Conservation (phyloP, 2,888 invertebrate genomes). For the Andrena bicolor region DNA sequence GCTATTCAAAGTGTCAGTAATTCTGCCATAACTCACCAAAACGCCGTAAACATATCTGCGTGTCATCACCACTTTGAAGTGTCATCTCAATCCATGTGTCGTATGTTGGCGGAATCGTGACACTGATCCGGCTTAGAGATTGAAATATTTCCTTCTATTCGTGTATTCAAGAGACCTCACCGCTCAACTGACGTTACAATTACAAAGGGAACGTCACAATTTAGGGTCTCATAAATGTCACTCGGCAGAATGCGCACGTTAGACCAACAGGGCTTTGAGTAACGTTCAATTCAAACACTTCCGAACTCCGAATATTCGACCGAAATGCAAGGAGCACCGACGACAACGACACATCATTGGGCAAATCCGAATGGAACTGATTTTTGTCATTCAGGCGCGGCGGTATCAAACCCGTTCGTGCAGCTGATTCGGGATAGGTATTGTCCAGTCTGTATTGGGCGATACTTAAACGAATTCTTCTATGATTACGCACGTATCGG, state of each 20-base stretch:
- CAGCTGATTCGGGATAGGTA: constrained; percentile 11
- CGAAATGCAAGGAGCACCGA: neutral
- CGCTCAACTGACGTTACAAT: constrained; percentile 14
- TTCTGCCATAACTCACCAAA: constrained; percentile 72
- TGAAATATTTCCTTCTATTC: constrained; percentile 29
- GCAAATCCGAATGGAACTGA: constrained; percentile 21
- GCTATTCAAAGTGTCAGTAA: constrained; percentile 19
- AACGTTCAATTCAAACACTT: constrained; percentile 1
- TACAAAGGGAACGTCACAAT: constrained; percentile 18
- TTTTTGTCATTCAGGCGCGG: neutral
- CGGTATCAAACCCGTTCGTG: constrained; percentile 7
- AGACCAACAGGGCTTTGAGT: constrained; percentile 18
- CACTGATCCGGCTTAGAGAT: constrained; percentile 53
- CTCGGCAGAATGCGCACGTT: neutral
- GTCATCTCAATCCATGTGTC: constrained; percentile 73
- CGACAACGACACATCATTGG: constrained; percentile 10
- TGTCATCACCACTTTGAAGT: constrained; percentile 67
- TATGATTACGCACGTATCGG: constrained; percentile 7
- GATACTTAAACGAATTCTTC: constrained; percentile 18
- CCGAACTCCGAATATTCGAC: neutral
- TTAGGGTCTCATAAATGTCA: constrained; percentile 28
- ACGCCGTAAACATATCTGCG: constrained; percentile 76
- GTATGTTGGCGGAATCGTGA: constrained; percentile 49
- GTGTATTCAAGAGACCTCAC: constrained; percentile 1
- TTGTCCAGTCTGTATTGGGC: constrained; percentile 14